Percentiles rank a stretch among this genome's conserved stretches.
phyloP scores from a whole-genome alignment of 2,113 vertebrate species.

The Vulpes vulpes region DNA sequence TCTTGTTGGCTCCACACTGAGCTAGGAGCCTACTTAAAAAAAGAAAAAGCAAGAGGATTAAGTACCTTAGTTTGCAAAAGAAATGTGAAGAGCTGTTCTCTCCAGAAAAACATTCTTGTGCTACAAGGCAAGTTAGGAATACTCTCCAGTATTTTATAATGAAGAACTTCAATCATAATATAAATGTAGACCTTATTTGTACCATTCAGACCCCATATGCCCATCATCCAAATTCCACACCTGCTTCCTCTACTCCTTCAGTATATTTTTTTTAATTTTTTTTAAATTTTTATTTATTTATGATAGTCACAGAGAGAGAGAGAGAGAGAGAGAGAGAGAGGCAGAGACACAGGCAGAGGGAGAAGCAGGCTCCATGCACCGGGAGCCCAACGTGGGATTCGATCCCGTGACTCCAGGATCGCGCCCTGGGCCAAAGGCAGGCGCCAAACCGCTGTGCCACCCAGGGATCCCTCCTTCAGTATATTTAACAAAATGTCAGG shows the following conservation, averaged over 20 bases:
- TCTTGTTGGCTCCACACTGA: neutral
- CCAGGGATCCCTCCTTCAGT: neutral
- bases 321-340: too few species aligned
- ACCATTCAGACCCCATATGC: neutral
- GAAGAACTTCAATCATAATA: neutral
- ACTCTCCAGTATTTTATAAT: neutral
- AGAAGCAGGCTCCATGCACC: too few species aligned
- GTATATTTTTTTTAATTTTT: neutral
- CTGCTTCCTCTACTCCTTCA: neutral
- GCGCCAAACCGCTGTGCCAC: too few species aligned
- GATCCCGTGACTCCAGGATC: too few species aligned
- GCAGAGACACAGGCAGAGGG: too few species aligned
- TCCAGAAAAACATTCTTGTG: conserved; percentile 11
- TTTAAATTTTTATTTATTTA: too few species aligned
- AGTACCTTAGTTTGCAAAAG: conserved; percentile 5
- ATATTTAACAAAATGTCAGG: neutral
- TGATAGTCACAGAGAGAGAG: too few species aligned
- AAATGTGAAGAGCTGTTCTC: neutral
- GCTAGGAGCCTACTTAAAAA: neutral
- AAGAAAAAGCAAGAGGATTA: conserved; percentile 4
- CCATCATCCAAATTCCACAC: neutral
- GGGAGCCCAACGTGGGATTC: too few species aligned
- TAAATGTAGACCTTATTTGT: neutral
- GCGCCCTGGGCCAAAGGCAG: too few species aligned
- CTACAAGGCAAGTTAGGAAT: neutral